Conservation (phyloP, 2,113 vertebrate genomes). For the Dryoscopus gambensis region DNA sequence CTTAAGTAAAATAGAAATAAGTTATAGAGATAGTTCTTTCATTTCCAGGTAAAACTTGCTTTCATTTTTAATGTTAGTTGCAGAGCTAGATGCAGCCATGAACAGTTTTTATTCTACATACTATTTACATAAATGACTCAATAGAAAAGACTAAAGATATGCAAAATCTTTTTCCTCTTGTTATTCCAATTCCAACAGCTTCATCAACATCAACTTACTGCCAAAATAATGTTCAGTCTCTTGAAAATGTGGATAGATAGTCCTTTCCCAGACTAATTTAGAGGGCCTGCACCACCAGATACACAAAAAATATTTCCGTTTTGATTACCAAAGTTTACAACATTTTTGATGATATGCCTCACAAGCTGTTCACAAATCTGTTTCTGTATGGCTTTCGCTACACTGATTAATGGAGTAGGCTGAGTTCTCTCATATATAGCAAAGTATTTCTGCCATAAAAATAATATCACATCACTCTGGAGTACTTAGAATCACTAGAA, state of each 20-base stretch:
- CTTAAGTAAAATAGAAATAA: neutral
- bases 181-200: neutral
- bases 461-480: neutral
- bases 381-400: conserved; percentile 6
- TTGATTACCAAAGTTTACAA: conserved; percentile 41
- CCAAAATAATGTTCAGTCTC: conserved; percentile 2
- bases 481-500: neutral
- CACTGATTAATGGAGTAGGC: conserved; percentile 15
- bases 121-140: neutral
- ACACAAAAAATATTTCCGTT: conserved; percentile 34
- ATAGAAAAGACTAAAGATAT: neutral
- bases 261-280: conserved; percentile 11
- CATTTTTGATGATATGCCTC: conserved; percentile 24
- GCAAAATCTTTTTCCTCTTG: neutral
- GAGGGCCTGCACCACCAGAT: neutral
- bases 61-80: neutral
- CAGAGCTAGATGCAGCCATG: neutral
- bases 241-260: conserved; percentile 19
- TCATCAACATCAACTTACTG: conserved; percentile 20
- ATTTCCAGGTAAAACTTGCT: neutral
- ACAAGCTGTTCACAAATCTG: conserved; percentile 65
- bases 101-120: neutral
- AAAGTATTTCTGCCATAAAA: neutral
- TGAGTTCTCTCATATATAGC: neutral
- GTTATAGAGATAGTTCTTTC: neutral